Evolutionary conservation across 2,113 vertebrate species (phyloP).

Genomic region (Gopherus evgoodei): DNA sequence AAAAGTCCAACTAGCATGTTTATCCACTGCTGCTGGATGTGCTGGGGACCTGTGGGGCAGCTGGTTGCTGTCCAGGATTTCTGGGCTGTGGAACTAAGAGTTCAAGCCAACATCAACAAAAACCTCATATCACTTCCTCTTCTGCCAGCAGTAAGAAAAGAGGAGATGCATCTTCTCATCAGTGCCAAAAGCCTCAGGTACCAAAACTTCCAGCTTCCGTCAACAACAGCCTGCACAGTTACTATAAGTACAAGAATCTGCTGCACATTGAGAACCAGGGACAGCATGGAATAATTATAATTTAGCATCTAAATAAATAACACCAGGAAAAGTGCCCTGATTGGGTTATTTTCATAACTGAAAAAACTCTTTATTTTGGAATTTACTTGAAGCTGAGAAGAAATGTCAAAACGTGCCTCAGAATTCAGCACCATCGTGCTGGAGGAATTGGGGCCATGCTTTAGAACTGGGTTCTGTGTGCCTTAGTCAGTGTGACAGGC

Average conservation of each 20-base stretch:
- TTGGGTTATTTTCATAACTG: neutral
- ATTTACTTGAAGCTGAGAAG: neutral
- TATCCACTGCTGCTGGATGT: neutral
- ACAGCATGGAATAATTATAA: neutral
- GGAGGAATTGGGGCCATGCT: neutral
- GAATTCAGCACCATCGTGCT: neutral
- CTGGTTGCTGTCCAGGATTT: neutral
- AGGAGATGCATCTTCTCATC: neutral
- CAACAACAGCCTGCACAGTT: neutral
- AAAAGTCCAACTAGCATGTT: neutral
- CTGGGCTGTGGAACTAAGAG: neutral
- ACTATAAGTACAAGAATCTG: neutral
- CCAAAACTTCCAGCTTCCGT: neutral
- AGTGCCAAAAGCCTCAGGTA: neutral
- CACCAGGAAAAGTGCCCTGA: neutral
- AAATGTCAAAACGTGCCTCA: neutral
- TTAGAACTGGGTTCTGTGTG: neutral
- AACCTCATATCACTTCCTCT: neutral
- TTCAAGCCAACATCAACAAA: neutral
- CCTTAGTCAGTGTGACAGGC: neutral
- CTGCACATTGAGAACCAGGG: neutral
- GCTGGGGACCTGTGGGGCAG: neutral
- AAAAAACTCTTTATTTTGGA: neutral
- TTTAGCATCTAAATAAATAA: neutral
- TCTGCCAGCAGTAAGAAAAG: neutral